Conservation (phyloP, 2,888 invertebrate species). For the Amblyjoppa proteus region DNA sequence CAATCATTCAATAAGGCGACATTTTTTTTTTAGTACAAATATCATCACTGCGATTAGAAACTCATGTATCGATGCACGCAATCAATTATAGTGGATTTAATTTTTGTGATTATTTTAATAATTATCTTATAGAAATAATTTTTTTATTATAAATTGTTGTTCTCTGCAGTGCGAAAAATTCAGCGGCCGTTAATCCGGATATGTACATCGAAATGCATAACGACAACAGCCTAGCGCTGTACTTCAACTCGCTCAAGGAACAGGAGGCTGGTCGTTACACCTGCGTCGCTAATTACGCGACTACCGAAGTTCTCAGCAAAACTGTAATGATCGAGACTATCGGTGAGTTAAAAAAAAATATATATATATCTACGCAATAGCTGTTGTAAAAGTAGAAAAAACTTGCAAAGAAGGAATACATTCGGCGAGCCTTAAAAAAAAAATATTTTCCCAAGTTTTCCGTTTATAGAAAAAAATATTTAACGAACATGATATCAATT, state of each 20-base stretch:
- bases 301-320: conserved; percentile 88
- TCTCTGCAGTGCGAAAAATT: conserved; percentile 24
- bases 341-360: conserved; percentile 85
- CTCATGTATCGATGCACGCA: conserved; percentile 50
- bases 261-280: conserved; percentile 93
- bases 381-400: neutral
- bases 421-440: no score
- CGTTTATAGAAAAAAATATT: no score
- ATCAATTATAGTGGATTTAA: conserved; percentile 14
- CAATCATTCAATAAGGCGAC: neutral
- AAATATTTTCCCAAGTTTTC: no score
- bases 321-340: conserved; percentile 91
- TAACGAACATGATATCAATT: neutral
- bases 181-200: conserved; percentile 84
- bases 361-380: no score
- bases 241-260: conserved; percentile 91
- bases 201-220: conserved; percentile 90
- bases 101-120: neutral
- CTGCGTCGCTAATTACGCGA: conserved; percentile 93
- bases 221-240: conserved; percentile 89
- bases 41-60: conserved; percentile 36
- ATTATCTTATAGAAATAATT: neutral
- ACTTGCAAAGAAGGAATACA: no score
- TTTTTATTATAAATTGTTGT: conserved; percentile 27
- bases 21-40: neutral